Evolutionary conservation across 2,797 vertebrate genomes (phyloP), one percentile per base, ranked within the genome.

Genomic region (Clarias fuscus): DNA sequence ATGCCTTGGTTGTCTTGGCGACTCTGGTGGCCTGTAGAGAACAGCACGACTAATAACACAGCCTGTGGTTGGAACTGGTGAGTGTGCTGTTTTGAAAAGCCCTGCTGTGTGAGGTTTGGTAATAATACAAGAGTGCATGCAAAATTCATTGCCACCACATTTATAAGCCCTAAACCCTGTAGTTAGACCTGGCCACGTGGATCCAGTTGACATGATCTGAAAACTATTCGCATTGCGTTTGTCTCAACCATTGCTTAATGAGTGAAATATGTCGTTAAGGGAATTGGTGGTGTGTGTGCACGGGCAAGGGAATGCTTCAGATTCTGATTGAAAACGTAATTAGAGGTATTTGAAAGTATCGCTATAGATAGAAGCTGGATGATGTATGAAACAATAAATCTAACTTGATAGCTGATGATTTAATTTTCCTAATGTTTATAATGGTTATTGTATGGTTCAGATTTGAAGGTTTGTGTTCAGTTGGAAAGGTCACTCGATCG

Each of bases 21-120:
- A 83, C 89, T 91, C 89, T 67, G 90, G 84, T 86, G 89, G 65
- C 88, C 86, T 92, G 90, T 91, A 89, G 83, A 86, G 88, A 91
- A 90, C 88, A 86, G 87, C 72, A n/a, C 17, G 82, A 84, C 85
- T 88, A 87, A 91, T 91, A 89, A 89, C 81, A 87, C 84, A 68
- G 85, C 64, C 89, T 88, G 88, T 86, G 88, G 83, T 86, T 79
- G 85, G 89, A 82, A 64, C 61, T 61, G 58, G 75, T 75, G 72
- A 85, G 87, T 83, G 75, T 43, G 86, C 84, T 88, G 82, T 86
- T 43, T 37, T 71, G 70, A 82, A 93, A 91, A 91, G 89, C 79
- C 43, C 48, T 78, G 84, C 68, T 89, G 85, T 82, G 83, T 88
- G 88, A 86, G 40, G 30, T 70, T 83, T 33, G 8, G 82, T 43